Evolutionary conservation across 2,797 vertebrate genomes (phyloP), one percentile per base, ranked within the genome.

Genomic region (Spinus pinus): DNA sequence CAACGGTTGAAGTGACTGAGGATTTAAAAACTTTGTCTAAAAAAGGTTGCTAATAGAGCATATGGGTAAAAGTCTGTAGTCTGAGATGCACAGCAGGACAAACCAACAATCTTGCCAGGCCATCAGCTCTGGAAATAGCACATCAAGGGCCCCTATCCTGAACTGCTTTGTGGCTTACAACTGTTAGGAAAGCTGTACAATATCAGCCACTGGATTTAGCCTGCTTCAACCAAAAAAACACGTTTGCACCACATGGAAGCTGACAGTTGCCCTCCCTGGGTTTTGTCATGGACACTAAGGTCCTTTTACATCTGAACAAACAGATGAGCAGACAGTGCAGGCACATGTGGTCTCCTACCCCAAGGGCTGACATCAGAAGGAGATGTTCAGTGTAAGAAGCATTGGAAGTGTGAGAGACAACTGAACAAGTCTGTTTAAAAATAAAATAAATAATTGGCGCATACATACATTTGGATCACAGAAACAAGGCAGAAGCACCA

Each of bases 201-300:
- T 86, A 72, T 81, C 80, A 95, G 80, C 91, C 94, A 91, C 88
- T 95, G 77, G 28, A 46, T 88, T 88, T 73, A 93, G 77, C 66
- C 50, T 91, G 28, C 77, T 95, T 84, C 80, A 93, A 66, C 65
- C 83, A 53, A 81, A 88, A 88, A 93, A 86, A 81, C 95, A 96
- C 8, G 2, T 95, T 95, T 94, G 56, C 56, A 81, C 73, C 94
- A 95, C 93, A 93, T 95, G 95, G 77, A 95, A 84, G 41, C 70
- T 81, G 86, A 81, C 93, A 91, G 54, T 39, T 93, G 80, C 87
- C 77, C 81, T 95, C 87, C 61, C 91, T 96, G 93, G 65, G 11
- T 86, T 94, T 94, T 90, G 75, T 94, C 94, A 88, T 61, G 80
- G 85, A 94, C 85, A 64, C 51, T 46, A 69, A 75, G 70, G 79